phyloP scores from a whole-genome alignment of 2,113 vertebrate species.

The Dromas ardeola region DNA sequence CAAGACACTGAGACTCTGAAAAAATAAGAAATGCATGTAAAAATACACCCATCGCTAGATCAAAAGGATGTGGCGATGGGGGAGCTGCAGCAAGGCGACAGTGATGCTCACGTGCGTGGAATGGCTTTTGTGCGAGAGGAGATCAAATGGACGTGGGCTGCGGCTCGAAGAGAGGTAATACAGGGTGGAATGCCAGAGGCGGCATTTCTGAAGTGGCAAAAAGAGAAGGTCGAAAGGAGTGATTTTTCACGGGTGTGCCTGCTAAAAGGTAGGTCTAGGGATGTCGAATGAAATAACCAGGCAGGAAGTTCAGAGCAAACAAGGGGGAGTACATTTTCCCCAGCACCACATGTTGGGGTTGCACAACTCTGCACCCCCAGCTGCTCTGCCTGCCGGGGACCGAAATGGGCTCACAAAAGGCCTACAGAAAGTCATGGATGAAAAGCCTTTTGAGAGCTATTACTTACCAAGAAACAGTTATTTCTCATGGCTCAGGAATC shows the following conservation, averaged over 20 bases:
- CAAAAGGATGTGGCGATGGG: neutral
- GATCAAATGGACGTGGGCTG: neutral
- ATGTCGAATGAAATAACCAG: neutral
- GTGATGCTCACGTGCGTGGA: fast-evolving
- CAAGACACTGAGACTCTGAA: neutral
- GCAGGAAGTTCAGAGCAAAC: neutral
- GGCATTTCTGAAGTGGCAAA: neutral
- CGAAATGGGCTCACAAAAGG: neutral
- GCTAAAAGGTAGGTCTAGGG: neutral
- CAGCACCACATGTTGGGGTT: fast-evolving
- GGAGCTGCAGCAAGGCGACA: neutral
- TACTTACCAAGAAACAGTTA: neutral
- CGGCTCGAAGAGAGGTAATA: neutral
- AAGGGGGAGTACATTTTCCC: fast-evolving
- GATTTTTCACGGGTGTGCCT: fast-evolving
- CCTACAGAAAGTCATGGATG: neutral
- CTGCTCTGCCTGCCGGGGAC: neutral
- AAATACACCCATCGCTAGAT: neutral
- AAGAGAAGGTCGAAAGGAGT: neutral
- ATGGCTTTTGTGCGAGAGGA: neutral
- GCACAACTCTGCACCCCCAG: fast-evolving
- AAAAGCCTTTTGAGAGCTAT: neutral
- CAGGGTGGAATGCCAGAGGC: neutral
- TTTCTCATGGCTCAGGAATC: neutral
- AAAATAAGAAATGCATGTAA: neutral